Conservation (phyloP, 2,113 vertebrate genomes). For the Xiphophorus couchianus region DNA sequence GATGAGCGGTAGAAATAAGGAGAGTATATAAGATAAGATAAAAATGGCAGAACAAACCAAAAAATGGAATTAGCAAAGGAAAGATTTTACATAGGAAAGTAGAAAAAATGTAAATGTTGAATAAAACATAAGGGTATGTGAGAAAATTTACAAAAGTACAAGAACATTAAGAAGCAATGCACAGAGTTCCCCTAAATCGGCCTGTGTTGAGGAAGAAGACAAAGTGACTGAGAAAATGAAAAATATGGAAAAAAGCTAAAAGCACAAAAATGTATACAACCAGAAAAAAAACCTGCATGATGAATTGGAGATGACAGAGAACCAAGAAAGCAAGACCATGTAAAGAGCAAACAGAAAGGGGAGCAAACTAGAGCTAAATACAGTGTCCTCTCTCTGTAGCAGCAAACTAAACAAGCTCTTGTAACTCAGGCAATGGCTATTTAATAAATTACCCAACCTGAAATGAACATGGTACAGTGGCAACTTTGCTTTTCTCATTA, state of each 20-base stretch:
- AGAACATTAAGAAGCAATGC: background rate
- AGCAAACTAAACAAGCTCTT: constrained; percentile 49
- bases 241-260: constrained; percentile 7
- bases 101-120: constrained; percentile 9
- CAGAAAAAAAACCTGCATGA: background rate
- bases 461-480: constrained; percentile 51
- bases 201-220: background rate
- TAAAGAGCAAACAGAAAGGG: constrained; percentile 34
- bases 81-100: constrained; percentile 5
- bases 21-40: background rate
- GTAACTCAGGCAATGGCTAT: constrained; percentile 39
- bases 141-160: background rate
- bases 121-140: constrained; percentile 29
- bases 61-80: background rate
- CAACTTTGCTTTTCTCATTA: constrained; percentile 24
- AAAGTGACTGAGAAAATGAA: background rate
- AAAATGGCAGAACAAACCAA: background rate
- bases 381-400: constrained; percentile 22
- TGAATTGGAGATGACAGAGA: constrained; percentile 29
- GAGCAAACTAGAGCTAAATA: constrained; percentile 36
- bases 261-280: background rate
- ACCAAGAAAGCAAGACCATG: constrained; percentile 41
- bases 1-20: background rate
- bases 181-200: background rate
- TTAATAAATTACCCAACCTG: constrained; percentile 51